Conservation (phyloP, 2,113 vertebrate species). For the Chloropsis cyanopogon region DNA sequence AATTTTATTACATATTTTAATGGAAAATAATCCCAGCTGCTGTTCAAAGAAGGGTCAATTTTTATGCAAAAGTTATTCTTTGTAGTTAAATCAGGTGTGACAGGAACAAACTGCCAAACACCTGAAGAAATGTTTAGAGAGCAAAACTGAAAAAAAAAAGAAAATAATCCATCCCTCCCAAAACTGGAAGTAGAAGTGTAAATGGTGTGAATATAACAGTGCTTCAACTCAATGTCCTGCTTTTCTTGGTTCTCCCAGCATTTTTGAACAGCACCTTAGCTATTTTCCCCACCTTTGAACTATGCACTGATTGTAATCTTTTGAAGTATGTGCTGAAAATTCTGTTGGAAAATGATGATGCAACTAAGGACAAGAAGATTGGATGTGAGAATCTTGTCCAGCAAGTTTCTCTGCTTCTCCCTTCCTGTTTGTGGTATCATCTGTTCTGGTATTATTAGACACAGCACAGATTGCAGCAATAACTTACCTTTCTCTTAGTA, state of each 20-base stretch:
- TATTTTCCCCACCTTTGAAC: not conserved
- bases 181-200: not conserved
- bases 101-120: not conserved
- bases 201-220: not conserved
- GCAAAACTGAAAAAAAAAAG: not conserved
- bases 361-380: not conserved
- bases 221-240: not conserved
- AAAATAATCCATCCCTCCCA: not conserved
- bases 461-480: not conserved
- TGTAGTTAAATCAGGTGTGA: not conserved
- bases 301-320: not conserved
- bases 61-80: not conserved
- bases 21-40: not conserved
- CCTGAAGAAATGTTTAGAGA: not conserved
- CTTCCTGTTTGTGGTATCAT: not conserved
- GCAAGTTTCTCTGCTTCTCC: slow-evolving; percentile 22
- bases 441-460: not conserved
- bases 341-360: not conserved
- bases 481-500: not conserved
- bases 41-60: not conserved
- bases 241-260: not conserved
- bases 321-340: not conserved
- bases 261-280: not conserved
- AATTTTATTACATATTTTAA: not conserved
- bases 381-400: not conserved